Percentiles rank a stretch among this genome's conserved stretches.
These are phyloP conservation scores for Lydus trimaculatus DNA, from an alignment of 2,888 invertebrate genomes.

Conservation along the genomic window DNA sequence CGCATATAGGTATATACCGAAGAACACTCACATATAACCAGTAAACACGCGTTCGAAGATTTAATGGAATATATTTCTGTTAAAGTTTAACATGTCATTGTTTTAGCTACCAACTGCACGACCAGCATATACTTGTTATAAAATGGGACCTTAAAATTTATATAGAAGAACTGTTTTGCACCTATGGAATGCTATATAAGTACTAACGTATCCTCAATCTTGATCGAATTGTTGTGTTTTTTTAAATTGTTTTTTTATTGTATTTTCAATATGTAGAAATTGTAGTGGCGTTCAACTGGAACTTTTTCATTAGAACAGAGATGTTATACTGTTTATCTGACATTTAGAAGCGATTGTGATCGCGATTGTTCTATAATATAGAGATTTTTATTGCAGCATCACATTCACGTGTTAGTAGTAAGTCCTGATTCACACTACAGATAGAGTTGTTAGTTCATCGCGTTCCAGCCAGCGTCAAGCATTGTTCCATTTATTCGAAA, in stretches of 20 bases:
- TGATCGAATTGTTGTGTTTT: background rate
- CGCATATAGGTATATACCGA: background rate
- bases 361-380: background rate
- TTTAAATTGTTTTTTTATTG: background rate
- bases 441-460: too few species aligned
- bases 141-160: slow-evolving; percentile 36
- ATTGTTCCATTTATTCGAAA: too few species aligned
- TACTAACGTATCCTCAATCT: slow-evolving; percentile 25
- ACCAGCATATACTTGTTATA: slow-evolving; percentile 20
- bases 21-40: slow-evolving; percentile 24
- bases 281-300: background rate
- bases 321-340: background rate
- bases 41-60: slow-evolving; percentile 36
- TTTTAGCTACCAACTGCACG: slow-evolving; percentile 47
- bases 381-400: too few species aligned
- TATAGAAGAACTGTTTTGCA: slow-evolving; percentile 37
- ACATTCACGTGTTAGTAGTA: too few species aligned
- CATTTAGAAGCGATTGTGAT: background rate
- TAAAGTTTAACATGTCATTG: slow-evolving; percentile 44
- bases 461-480: too few species aligned
- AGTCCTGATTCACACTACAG: too few species aligned
- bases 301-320: background rate
- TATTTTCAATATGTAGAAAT: background rate
- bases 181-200: slow-evolving; percentile 43
- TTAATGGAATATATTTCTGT: slow-evolving; percentile 44